Evolutionary conservation across 2,888 invertebrate species (phyloP).

Genomic region (Campoplex capitator): DNA sequence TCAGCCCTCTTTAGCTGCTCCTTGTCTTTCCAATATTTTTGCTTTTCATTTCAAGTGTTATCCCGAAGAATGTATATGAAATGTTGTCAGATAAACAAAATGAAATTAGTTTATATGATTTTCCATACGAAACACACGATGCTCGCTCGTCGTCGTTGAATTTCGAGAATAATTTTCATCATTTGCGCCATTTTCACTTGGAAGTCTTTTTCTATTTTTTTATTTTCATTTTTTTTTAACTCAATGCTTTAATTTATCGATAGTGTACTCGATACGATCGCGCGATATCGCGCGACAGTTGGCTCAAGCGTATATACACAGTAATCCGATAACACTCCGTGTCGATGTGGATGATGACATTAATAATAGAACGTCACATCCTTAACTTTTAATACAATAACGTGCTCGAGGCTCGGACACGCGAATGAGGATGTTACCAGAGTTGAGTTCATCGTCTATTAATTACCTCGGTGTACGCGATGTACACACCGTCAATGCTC

Average conservation of each 20-base stretch:
- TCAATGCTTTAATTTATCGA: slow-evolving; percentile 24
- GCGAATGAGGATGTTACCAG: slow-evolving; percentile 40
- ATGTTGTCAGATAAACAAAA: background rate
- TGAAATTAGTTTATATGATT: background rate
- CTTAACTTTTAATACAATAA: slow-evolving; percentile 32
- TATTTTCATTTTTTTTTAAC: background rate
- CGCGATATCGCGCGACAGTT: slow-evolving; percentile 35
- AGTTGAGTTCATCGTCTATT: slow-evolving; percentile 54
- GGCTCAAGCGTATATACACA: slow-evolving; percentile 16
- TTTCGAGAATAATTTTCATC: background rate
- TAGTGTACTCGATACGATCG: slow-evolving; percentile 14
- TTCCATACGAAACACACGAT: background rate
- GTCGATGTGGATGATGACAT: slow-evolving; percentile 39
- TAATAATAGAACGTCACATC: slow-evolving; percentile 33
- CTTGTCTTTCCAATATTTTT: slow-evolving; percentile 15
- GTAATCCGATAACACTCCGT: slow-evolving; percentile 35
- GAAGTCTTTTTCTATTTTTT: background rate
- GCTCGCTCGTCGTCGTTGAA: background rate
- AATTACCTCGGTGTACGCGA: slow-evolving; percentile 23
- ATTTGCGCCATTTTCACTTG: background rate
- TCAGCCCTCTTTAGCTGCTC: background rate
- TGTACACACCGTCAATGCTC: slow-evolving; percentile 32
- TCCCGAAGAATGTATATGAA: background rate
- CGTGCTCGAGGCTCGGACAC: background rate
- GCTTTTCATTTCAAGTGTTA: background rate